Evolutionary conservation across 2,888 invertebrate species (phyloP).

Genomic region (Thecocarcelia acutangulata): DNA sequence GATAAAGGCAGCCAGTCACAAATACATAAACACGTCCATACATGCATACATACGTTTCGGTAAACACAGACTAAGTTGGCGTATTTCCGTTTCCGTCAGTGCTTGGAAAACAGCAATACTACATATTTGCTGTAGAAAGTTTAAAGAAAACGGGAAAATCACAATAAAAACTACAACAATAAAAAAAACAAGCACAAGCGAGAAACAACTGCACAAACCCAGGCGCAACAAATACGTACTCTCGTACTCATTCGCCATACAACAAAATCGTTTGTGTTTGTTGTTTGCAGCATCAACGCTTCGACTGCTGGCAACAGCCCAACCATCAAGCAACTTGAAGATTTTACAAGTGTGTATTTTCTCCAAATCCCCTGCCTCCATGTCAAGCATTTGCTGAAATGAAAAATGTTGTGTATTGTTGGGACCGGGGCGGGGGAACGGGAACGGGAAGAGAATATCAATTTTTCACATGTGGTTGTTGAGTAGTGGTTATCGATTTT

Average conservation of each 20-base stretch:
- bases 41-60: not conserved
- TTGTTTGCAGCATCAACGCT: not conserved
- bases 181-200: slow-evolving; percentile 13
- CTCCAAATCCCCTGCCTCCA: not conserved
- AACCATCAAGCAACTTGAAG: slow-evolving; percentile 18
- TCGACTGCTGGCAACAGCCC: not conserved
- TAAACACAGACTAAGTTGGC: slow-evolving; percentile 49
- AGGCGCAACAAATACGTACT: too few species aligned
- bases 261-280: slow-evolving; percentile 29
- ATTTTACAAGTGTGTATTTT: slow-evolving; percentile 16
- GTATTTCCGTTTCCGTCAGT: slow-evolving; percentile 64
- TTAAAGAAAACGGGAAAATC: slow-evolving; percentile 27
- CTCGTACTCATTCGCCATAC: slow-evolving; percentile 29
- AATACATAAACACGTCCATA: too few species aligned
- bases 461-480: slow-evolving; percentile 62
- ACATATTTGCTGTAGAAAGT: slow-evolving; percentile 6
- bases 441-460: slow-evolving; percentile 47
- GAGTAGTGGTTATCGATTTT: slow-evolving; percentile 42
- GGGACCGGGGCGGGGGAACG: not conserved
- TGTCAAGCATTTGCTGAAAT: slow-evolving; percentile 21
- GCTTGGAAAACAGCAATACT: slow-evolving; percentile 33
- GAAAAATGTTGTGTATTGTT: not conserved
- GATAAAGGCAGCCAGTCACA: not conserved
- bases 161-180: slow-evolving; percentile 25
- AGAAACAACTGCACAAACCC: slow-evolving; percentile 9